Evolutionary conservation across 2,888 invertebrate species (phyloP).

Genomic region (Malachius bipustulatus): DNA sequence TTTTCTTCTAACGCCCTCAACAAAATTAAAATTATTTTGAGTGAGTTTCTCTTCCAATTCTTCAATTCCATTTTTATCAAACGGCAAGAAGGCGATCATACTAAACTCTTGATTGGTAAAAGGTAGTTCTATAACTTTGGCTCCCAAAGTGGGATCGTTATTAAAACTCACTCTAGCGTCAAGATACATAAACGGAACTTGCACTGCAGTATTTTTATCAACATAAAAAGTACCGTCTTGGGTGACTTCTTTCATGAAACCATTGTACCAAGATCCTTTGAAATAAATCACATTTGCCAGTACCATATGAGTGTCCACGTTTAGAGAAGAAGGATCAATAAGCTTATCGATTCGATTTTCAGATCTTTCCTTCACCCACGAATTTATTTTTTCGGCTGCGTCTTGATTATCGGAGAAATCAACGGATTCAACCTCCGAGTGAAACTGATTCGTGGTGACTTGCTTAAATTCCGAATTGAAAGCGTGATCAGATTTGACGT

Average conservation of each 20-base stretch:
- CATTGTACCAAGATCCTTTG: not conserved
- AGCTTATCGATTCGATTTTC: not conserved
- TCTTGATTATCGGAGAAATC: not conserved
- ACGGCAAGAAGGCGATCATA: not conserved
- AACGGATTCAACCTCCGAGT: not conserved
- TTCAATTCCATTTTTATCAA: not conserved
- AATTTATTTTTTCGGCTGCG: not conserved
- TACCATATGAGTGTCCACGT: not conserved
- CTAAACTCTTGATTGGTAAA: not conserved
- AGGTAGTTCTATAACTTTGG: not conserved
- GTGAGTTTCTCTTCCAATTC: not conserved
- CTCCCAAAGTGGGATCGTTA: not conserved
- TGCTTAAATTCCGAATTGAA: not conserved
- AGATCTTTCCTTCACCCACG: conserved; percentile 1
- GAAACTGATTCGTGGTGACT: not conserved
- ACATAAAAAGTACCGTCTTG: not conserved
- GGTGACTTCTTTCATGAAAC: not conserved
- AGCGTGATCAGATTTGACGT: not conserved
- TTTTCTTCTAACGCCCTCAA: not conserved
- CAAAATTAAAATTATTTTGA: not conserved
- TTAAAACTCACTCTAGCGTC: not conserved
- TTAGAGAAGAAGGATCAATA: not conserved
- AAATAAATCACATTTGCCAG: not conserved
- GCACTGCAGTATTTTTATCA: not conserved
- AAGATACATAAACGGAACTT: not conserved